Evolutionary conservation across 2,797 vertebrate species (phyloP), one percentile per base, ranked within the genome.

Genomic region (Aldrovandia affinis): DNA sequence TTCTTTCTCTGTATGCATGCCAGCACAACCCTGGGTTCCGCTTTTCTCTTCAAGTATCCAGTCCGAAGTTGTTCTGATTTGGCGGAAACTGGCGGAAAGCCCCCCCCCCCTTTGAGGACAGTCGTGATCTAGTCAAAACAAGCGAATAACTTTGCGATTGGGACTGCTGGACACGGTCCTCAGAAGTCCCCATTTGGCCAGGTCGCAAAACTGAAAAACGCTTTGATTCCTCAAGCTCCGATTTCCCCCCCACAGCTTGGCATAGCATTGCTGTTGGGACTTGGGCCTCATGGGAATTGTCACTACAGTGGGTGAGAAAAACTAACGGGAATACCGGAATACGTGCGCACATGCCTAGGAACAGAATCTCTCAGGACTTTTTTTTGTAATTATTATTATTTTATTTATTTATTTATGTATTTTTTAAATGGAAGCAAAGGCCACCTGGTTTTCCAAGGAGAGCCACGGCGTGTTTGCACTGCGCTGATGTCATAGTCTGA

Each of bases 21-120:
- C n/a, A 42, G 47, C 81, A 79, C 68, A 57, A 61, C 15, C 77
- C 44, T 79, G 50, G 70, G 50, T 47, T 42, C 79, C 78, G 78
- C 36, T 3, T 20, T 79, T 80, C 70, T 42, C 77, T 30, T 59
- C 50, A 7, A n/a, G n/a, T n/a, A n/a, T n/a, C n/a, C n/a, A n/a
- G n/a, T n/a, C n/a, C n/a, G n/a, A n/a, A n/a, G n/a, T n/a, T n/a
- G n/a, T n/a, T n/a, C n/a, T n/a, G n/a, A n/a, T n/a, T n/a, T n/a
- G n/a, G n/a, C n/a, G 47, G 12, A 50, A 50, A 50, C 47, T 50
- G 47, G 47, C n/a, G n/a, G n/a, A n/a, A n/a, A n/a, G 47, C 47
- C 47, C 12, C 6, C 12, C 6, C 47, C 47, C 47, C 47, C 6
- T 57, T 20, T 15, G 55, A 20, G 55, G 18, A 57, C 18, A 20